These are phyloP conservation scores for Dolichoris vasculosae DNA, from an alignment of 1,140 invertebrate genomes.

Conservation along the genomic window DNA sequence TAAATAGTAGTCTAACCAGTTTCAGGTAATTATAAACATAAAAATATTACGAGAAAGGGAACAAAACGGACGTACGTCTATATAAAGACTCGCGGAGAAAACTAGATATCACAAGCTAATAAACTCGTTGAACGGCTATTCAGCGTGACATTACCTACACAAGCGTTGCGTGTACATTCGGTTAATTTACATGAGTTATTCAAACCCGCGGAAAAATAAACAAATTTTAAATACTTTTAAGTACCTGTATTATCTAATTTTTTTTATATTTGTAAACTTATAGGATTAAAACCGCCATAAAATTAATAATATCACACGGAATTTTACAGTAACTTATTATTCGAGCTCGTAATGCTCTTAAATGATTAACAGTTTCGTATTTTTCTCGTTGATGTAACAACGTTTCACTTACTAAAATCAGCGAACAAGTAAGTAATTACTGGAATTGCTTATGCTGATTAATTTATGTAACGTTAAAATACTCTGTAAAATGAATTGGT, in stretches of 20 bases:
- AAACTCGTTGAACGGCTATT: slow-evolving; percentile 50
- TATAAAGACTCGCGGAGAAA: slow-evolving; percentile 26
- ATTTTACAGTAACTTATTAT: neutral
- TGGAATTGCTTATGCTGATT: neutral
- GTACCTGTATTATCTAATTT: neutral
- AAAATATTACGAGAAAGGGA: slow-evolving; percentile 12
- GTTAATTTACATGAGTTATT: slow-evolving; percentile 44
- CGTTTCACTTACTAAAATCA: slow-evolving; percentile 11
- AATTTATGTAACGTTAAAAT: neutral
- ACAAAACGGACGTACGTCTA: slow-evolving; percentile 14
- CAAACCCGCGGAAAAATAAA: slow-evolving; percentile 18
- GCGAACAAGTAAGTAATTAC: slow-evolving; percentile 2
- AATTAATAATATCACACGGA: neutral
- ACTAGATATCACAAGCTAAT: slow-evolving; percentile 48
- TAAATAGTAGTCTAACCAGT: slow-evolving; percentile 36
- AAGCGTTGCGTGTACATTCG: neutral
- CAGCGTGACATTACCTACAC: slow-evolving; percentile 34
- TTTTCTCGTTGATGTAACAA: neutral
- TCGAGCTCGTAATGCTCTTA: slow-evolving; percentile 6
- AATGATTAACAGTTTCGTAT: neutral
- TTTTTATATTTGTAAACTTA: slow-evolving; percentile 4
- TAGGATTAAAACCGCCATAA: neutral
- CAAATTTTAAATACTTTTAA: slow-evolving; percentile 1
- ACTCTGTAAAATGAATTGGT: neutral
- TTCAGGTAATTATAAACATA: slow-evolving; percentile 35